Evolutionary conservation across 1,140 invertebrate species (phyloP).

Genomic region (Glossosoma conforme): DNA sequence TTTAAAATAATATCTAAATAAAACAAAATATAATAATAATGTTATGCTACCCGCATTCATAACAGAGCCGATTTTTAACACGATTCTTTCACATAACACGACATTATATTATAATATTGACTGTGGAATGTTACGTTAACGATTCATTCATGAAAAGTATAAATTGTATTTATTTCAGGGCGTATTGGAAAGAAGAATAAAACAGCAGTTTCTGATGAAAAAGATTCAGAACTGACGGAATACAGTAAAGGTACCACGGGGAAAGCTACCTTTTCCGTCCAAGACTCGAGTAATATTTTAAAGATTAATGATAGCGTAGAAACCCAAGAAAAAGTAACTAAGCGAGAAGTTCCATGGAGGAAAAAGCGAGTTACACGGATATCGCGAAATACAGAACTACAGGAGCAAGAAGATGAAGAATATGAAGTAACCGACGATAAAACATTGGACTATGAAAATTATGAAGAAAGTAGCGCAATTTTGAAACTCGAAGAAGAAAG

Average conservation of each 20-base stretch:
- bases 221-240: conserved; percentile 11
- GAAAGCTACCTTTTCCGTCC: conserved; percentile 11
- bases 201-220: conserved; percentile 10
- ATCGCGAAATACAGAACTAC: too few species aligned
- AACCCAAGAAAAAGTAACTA: conserved; percentile 21
- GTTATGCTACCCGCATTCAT: too few species aligned
- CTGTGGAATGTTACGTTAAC: too few species aligned
- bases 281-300: conserved; percentile 26
- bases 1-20: too few species aligned
- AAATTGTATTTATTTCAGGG: conserved; percentile 19
- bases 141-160: too few species aligned
- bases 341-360: conserved; percentile 30
- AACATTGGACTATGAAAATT: conserved; percentile 7
- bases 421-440: conserved; percentile 22
- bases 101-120: too few species aligned
- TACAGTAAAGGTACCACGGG: neutral
- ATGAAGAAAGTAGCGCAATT: conserved; percentile 31
- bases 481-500: neutral
- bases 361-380: too few species aligned
- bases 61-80: too few species aligned
- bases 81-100: too few species aligned
- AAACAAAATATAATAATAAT: too few species aligned
- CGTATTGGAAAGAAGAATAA: conserved; percentile 20
- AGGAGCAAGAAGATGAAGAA: conserved; percentile 27
- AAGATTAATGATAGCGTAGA: conserved; percentile 25